Evolutionary conservation across 2,113 vertebrate species (phyloP).

Genomic region (Esox niger): DNA sequence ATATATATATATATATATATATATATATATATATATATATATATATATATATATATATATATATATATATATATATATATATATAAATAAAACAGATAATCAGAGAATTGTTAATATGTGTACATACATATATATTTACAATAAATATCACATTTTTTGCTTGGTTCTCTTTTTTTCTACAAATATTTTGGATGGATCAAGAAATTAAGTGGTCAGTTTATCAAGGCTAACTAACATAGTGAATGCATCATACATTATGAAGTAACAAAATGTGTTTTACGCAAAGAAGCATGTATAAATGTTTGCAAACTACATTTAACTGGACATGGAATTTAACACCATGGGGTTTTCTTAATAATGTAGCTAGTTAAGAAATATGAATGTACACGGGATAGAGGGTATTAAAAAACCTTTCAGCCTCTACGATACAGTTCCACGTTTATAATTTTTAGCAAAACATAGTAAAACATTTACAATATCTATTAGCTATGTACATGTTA

Average conservation of each 20-base stretch:
- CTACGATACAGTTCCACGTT: constrained; percentile 48
- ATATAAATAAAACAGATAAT: constrained; percentile 69
- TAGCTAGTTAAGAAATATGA: constrained; percentile 56
- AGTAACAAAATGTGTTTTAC: constrained; percentile 32
- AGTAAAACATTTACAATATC: constrained; percentile 51
- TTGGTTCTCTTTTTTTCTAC: constrained; percentile 55
- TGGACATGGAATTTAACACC: background rate
- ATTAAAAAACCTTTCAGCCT: constrained; percentile 20
- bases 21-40: no score
- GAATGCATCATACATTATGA: constrained; percentile 40
- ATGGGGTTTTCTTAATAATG: constrained; percentile 4
- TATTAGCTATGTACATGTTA: constrained; percentile 49
- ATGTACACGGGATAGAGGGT: background rate
- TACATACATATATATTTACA: constrained; percentile 67
- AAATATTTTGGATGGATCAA: constrained; percentile 53
- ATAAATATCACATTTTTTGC: constrained; percentile 52
- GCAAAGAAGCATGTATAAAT: no score
- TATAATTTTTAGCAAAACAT: constrained; percentile 22
- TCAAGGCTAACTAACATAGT: constrained; percentile 52
- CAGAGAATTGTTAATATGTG: constrained; percentile 58
- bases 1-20: no score
- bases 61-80: no score
- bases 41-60: no score
- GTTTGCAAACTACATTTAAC: background rate
- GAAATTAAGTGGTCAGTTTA: constrained; percentile 62